These are phyloP conservation scores for Hirtodrosophila histrioides DNA, from an alignment of 2,888 invertebrate genomes.

Conservation along the genomic window DNA sequence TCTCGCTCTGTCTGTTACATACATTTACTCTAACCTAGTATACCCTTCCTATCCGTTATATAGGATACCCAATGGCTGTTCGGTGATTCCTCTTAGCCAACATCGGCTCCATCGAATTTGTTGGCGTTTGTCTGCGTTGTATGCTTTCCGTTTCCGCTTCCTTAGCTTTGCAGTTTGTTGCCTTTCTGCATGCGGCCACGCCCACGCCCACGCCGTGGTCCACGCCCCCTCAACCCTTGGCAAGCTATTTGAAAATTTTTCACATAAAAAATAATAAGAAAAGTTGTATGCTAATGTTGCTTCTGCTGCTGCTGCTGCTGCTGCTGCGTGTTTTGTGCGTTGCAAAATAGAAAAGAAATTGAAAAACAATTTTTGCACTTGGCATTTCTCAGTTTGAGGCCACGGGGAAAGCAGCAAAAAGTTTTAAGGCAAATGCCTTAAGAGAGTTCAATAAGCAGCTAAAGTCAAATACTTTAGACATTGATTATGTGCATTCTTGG, in stretches of 20 bases:
- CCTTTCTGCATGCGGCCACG: conserved; percentile 19
- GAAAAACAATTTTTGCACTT: conserved; percentile 75
- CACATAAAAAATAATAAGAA: conserved; percentile 79
- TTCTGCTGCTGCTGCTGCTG: conserved; percentile 11
- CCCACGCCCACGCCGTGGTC: conserved; percentile 6
- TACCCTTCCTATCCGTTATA: background rate
- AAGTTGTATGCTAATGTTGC: conserved; percentile 77
- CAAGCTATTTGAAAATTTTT: conserved; percentile 61
- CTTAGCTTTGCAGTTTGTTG: conserved; percentile 75
- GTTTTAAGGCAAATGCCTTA: conserved; percentile 34
- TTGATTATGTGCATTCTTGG: conserved; percentile 53
- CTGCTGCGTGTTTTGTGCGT: conserved; percentile 55
- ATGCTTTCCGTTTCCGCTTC: conserved; percentile 78
- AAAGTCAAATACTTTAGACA: conserved; percentile 61
- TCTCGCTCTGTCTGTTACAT: too few species aligned
- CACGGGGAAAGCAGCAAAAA: conserved; percentile 14
- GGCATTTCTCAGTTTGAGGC: conserved; percentile 47
- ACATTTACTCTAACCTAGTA: background rate
- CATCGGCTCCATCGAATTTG: conserved; percentile 51
- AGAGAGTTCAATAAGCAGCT: conserved; percentile 51
- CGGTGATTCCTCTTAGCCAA: conserved; percentile 48
- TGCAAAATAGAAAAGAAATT: conserved; percentile 70
- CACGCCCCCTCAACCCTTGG: conserved; percentile 45
- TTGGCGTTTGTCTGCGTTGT: conserved; percentile 76
- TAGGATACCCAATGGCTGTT: conserved; percentile 35